These are phyloP conservation scores for Chaetodon trifasciatus DNA, from an alignment of 2,797 vertebrate genomes.

Conservation along the genomic window DNA sequence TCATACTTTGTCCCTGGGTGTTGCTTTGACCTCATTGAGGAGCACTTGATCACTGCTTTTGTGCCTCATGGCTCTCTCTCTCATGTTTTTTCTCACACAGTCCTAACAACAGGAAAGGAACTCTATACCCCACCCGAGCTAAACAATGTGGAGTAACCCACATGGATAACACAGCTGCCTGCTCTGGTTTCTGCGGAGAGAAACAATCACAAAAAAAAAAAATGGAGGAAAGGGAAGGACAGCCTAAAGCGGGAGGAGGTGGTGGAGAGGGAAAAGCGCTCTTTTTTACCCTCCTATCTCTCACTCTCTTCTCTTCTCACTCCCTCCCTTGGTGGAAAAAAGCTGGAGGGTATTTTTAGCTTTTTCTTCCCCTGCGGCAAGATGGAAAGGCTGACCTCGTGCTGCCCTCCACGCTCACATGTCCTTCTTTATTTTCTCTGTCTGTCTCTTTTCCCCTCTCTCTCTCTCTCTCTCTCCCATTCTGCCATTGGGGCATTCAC, in stretches of 20 bases:
- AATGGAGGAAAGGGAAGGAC: slow-evolving; percentile 26
- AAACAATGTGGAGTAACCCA: slow-evolving; percentile 70
- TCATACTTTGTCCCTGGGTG: slow-evolving; percentile 54
- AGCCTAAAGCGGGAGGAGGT: slow-evolving; percentile 61
- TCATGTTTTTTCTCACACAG: slow-evolving; percentile 45
- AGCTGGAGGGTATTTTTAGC: slow-evolving; percentile 82
- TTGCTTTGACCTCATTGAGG: slow-evolving; percentile 75
- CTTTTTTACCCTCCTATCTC: slow-evolving; percentile 43
- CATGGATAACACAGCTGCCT: slow-evolving; percentile 60
- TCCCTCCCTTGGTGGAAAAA: slow-evolving; percentile 56
- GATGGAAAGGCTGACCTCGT: slow-evolving; percentile 76
- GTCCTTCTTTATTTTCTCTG: slow-evolving; percentile 71
- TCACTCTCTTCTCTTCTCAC: slow-evolving; percentile 41
- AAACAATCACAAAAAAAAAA: slow-evolving; percentile 30
- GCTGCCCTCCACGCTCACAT: slow-evolving; percentile 67
- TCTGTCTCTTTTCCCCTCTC: slow-evolving; percentile 33
- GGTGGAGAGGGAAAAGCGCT: slow-evolving; percentile 25
- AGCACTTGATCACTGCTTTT: slow-evolving; percentile 63
- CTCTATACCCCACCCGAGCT: slow-evolving; percentile 48
- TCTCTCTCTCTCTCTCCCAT: slow-evolving; percentile 22
- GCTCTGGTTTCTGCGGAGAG: slow-evolving; percentile 68
- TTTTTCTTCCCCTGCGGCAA: slow-evolving; percentile 72
- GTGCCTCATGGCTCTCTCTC: slow-evolving; percentile 41
- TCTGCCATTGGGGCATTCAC: slow-evolving; percentile 53
- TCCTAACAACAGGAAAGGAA: slow-evolving; percentile 65